phyloP scores from a whole-genome alignment of 2,797 vertebrate species.

The Poeciliopsis turneri region DNA sequence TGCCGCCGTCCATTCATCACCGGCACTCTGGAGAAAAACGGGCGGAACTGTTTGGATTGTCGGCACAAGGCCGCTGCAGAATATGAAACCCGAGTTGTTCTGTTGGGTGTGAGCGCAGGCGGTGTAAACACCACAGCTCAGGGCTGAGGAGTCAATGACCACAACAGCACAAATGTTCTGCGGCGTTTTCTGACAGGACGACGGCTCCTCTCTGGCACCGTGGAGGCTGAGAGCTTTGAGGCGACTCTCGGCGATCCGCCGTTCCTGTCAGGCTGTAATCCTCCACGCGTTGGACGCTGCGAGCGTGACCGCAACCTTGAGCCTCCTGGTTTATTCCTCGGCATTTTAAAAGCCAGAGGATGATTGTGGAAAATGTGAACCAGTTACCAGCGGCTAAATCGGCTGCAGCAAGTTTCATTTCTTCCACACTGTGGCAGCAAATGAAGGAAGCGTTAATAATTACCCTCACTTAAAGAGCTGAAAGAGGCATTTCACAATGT shows the following conservation, averaged over 20 bases:
- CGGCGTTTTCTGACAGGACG: neutral
- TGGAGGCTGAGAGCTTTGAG: neutral
- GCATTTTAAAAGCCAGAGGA: neutral
- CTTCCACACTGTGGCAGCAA: neutral
- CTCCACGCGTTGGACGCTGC: slow-evolving; percentile 1
- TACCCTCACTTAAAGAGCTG: neutral
- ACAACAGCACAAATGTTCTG: slow-evolving; percentile 12
- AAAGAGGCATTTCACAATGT: neutral
- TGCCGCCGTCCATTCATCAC: slow-evolving; percentile 68
- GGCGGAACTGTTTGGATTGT: slow-evolving; percentile 66
- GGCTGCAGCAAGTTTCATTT: neutral
- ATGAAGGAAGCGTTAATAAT: neutral
- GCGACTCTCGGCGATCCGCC: neutral
- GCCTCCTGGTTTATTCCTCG: neutral
- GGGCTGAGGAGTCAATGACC: slow-evolving; percentile 26
- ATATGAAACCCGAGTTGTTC: slow-evolving; percentile 54
- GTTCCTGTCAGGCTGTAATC: neutral
- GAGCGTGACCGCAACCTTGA: neutral
- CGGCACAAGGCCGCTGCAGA: slow-evolving; percentile 45
- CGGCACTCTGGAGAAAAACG: slow-evolving; percentile 53
- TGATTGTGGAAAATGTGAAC: neutral
- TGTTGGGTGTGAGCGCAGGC: slow-evolving; percentile 35
- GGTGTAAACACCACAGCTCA: slow-evolving; percentile 33
- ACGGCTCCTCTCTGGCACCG: neutral
- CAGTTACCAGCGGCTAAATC: neutral